Evolutionary conservation across 1,140 invertebrate genomes (phyloP), one percentile per base, ranked within the genome.

Genomic region (Aphidius ervi): DNA sequence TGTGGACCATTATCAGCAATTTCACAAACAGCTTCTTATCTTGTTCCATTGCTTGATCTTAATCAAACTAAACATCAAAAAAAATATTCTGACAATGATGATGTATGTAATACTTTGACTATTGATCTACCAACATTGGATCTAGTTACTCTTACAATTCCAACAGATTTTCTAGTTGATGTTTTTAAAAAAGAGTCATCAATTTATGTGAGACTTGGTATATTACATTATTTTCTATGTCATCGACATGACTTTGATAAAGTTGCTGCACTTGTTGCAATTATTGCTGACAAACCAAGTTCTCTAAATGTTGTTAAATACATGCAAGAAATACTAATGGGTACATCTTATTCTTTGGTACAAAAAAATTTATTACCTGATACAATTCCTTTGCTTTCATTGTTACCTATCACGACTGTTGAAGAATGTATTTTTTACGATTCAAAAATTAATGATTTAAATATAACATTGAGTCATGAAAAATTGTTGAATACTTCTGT

Each of bases 301-400:
- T 79, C 78, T 10, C 63, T 83, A 43, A 77, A 80, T 4, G 76
- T 86, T 9, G 82, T 85, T 40, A 82, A 84, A 37, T 72, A 90
- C 40, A 82, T 93, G 64, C 88, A 91, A 77, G 91, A 94, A 77
- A 88, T 89, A 69, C 75, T 94, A 2, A 84, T 93, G 47, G 86
- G 85, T 4, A 84, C 85, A 53, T 86, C 88, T 5, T 90, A 86
- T 74, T 81, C 86, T 5, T 78, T 87, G n/a, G 86, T 90, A 0
- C 83, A 86, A 56, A 86, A 87, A 56, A 87, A 87, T 70, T 72
- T 93, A 45, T 84, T 88, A 16, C 78, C 84, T 31, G 88, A 92
- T 65, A 87, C 88, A 3, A 65, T 84, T 16, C 78, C 84, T 4
- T 74, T 93, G 5, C 72, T 89, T 37, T 82, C 83, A 40, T 79